These are phyloP conservation scores for Tetragonula carbonaria DNA, from an alignment of 2,888 invertebrate species.

Conservation along the genomic window DNA sequence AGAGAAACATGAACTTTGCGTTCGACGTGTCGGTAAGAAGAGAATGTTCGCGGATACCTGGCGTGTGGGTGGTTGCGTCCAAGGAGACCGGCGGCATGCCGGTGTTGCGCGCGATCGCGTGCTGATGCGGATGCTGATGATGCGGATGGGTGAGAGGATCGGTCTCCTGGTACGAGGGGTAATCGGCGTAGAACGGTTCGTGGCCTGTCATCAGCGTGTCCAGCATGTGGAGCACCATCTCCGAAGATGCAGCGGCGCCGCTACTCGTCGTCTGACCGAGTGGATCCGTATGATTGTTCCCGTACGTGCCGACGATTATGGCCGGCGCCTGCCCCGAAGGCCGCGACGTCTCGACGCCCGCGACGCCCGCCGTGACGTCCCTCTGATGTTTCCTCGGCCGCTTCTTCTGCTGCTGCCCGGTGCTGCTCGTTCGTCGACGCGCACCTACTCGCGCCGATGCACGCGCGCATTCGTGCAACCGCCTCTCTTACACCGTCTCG, in stretches of 20 bases:
- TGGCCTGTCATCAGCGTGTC: constrained; percentile 87
- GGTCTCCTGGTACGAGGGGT: constrained; percentile 84
- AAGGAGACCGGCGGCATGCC: constrained; percentile 80
- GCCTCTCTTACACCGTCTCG: background rate
- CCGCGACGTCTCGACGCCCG: constrained; percentile 83
- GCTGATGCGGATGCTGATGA: constrained; percentile 73
- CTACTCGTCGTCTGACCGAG: constrained; percentile 57
- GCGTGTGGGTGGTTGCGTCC: constrained; percentile 82
- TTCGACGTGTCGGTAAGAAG: background rate
- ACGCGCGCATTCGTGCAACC: constrained; percentile 56
- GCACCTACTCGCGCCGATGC: constrained; percentile 49
- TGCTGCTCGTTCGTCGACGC: constrained; percentile 33
- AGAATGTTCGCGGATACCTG: constrained; percentile 74
- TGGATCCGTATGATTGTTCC: constrained; percentile 51
- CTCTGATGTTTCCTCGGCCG: constrained; percentile 43
- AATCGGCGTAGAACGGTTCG: constrained; percentile 90
- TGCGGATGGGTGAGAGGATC: constrained; percentile 76
- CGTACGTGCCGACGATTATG: constrained; percentile 74
- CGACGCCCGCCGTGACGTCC: constrained; percentile 83
- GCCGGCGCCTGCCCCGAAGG: constrained; percentile 80
- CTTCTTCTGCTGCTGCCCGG: background rate
- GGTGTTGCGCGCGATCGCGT: constrained; percentile 76
- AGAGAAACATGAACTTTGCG: too few relatives aligned
- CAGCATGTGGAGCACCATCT: constrained; percentile 91
- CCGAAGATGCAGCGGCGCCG: constrained; percentile 83